phyloP scores from a whole-genome alignment of 2,888 invertebrate species.

The Yponomeuta malinellus region DNA sequence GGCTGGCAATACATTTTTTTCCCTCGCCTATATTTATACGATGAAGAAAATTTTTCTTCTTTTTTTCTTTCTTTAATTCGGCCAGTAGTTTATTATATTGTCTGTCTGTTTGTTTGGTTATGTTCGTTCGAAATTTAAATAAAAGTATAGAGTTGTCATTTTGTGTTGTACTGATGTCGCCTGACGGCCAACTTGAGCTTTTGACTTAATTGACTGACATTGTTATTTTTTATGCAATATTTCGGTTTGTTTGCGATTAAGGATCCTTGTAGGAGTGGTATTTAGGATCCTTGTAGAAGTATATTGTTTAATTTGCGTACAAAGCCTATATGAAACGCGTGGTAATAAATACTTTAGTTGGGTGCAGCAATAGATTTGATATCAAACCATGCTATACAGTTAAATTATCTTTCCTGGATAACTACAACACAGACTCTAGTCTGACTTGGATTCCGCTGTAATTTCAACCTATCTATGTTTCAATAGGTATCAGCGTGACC shows the following conservation, averaged over 20 bases:
- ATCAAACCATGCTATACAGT: too few relatives aligned
- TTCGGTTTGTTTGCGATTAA: not conserved
- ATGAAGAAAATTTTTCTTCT: conserved; percentile 28
- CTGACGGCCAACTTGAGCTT: conserved; percentile 28
- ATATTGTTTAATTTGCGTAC: too few relatives aligned
- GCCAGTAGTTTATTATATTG: conserved; percentile 57
- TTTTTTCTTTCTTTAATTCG: conserved; percentile 47
- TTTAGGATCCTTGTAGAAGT: too few relatives aligned
- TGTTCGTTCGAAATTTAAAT: conserved; percentile 41
- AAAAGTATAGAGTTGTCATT: conserved; percentile 47
- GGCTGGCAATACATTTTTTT: conserved; percentile 33
- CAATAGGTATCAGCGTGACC: too few relatives aligned
- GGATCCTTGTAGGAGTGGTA: not conserved
- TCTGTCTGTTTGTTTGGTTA: conserved; percentile 48
- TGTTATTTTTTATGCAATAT: conserved; percentile 8
- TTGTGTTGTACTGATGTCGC: conserved; percentile 38
- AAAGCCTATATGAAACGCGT: too few relatives aligned
- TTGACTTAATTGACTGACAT: conserved; percentile 37
- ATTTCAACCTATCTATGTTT: too few relatives aligned
- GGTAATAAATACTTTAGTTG: too few relatives aligned
- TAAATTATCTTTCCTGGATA: too few relatives aligned
- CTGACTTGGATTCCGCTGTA: too few relatives aligned
- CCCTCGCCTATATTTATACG: conserved; percentile 45
- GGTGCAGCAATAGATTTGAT: too few relatives aligned
- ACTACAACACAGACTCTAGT: too few relatives aligned